phyloP scores from a whole-genome alignment of 2,797 vertebrate genomes.

The Bufotes viridis region DNA sequence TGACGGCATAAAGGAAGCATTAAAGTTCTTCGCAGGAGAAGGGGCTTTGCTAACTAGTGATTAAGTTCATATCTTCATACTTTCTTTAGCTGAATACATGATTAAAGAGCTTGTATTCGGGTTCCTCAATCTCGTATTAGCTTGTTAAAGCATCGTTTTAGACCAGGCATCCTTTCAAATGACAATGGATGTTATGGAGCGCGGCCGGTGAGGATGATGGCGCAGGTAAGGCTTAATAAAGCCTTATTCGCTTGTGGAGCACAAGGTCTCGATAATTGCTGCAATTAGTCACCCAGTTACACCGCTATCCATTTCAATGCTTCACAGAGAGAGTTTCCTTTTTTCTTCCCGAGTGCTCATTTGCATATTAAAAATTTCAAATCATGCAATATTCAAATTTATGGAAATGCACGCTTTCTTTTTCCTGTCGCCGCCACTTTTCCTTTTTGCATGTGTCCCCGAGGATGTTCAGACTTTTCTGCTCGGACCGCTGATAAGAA shows the following conservation, averaged over 20 bases:
- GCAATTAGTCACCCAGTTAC: constrained; percentile 42
- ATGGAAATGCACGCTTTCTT: background rate
- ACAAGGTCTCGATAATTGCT: constrained; percentile 42
- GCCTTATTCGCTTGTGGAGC: constrained; percentile 24
- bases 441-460: background rate
- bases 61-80: constrained; percentile 74
- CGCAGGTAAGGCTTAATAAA: constrained; percentile 20
- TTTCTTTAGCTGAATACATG: constrained; percentile 71
- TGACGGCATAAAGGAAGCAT: constrained; percentile 76
- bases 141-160: constrained; percentile 33
- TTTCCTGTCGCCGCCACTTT: background rate
- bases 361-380: constrained; percentile 51
- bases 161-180: constrained; percentile 62
- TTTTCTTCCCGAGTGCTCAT: constrained; percentile 22
- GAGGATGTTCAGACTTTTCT: background rate
- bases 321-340: constrained; percentile 2
- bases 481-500: background rate
- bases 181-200: constrained; percentile 4
- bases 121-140: constrained; percentile 64
- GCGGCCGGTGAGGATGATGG: background rate
- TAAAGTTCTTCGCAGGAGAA: constrained; percentile 73
- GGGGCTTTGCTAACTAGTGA: constrained; percentile 71
- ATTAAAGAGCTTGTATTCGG: constrained; percentile 72
- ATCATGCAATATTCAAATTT: constrained; percentile 24
- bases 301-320: constrained; percentile 21